phyloP scores from a whole-genome alignment of 2,113 vertebrate genomes.

The Perca flavescens region DNA sequence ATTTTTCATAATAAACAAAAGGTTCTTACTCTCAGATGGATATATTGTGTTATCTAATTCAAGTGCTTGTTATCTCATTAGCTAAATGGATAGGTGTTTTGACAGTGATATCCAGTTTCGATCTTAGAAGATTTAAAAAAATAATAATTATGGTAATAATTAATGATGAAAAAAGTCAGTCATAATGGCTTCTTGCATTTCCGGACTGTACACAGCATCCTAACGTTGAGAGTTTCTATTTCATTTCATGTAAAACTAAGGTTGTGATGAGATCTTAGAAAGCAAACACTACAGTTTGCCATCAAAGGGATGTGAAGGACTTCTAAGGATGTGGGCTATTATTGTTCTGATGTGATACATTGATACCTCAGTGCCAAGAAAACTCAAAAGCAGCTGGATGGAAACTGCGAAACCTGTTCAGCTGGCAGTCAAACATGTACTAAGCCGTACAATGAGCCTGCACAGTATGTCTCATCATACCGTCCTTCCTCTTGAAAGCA shows the following conservation, averaged over 20 bases:
- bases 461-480: constrained; percentile 44
- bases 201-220: background rate
- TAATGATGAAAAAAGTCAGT: no score
- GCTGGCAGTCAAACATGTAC: constrained; percentile 63
- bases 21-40: background rate
- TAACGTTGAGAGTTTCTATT: background rate
- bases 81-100: background rate
- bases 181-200: no score
- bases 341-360: constrained; percentile 56
- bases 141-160: no score
- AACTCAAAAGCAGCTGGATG: constrained; percentile 68
- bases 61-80: background rate
- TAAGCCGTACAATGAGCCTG: constrained; percentile 51
- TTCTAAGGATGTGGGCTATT: constrained; percentile 45
- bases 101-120: background rate
- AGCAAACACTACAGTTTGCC: constrained; percentile 34
- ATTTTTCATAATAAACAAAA: background rate
- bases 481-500: constrained; percentile 54
- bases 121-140: background rate
- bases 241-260: background rate
- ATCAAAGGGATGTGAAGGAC: constrained; percentile 39
- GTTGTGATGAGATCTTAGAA: constrained; percentile 57
- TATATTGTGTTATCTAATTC: background rate
- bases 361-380: constrained; percentile 61
- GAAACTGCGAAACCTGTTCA: constrained; percentile 60